phyloP scores from a whole-genome alignment of 1,140 invertebrate species.

The Dreissena rostriformis region DNA sequence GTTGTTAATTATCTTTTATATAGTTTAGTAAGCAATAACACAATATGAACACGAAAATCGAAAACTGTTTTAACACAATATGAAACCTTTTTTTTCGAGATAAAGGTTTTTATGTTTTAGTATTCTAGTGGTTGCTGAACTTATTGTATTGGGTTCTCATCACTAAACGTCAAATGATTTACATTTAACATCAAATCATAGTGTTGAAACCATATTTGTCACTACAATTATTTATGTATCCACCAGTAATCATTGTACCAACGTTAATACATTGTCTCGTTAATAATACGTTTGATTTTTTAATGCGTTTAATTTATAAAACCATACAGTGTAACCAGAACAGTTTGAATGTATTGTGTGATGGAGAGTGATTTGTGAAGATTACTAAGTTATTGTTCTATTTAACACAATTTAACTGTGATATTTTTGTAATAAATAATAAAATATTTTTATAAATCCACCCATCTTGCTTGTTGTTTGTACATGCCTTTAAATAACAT shows the following conservation, averaged over 20 bases:
- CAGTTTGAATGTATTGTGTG: neutral
- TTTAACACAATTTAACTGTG: slow-evolving; percentile 58
- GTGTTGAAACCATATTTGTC: slow-evolving; percentile 1
- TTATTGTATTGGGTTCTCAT: neutral
- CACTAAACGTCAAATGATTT: neutral
- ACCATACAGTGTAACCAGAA: neutral
- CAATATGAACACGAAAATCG: too few relatives aligned
- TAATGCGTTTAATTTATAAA: neutral
- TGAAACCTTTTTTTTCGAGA: neutral
- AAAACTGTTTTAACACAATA: too few relatives aligned
- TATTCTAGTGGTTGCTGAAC: too few relatives aligned
- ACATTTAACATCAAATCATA: neutral
- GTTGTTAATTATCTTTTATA: too few relatives aligned
- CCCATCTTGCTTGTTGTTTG: neutral
- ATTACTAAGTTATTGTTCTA: slow-evolving; percentile 54
- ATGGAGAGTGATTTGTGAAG: neutral
- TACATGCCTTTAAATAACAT: neutral
- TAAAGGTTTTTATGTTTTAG: slow-evolving; percentile 13
- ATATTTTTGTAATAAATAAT: slow-evolving; percentile 59
- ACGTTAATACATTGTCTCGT: neutral
- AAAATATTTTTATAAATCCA: slow-evolving; percentile 55
- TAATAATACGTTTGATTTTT: neutral
- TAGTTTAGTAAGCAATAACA: too few relatives aligned
- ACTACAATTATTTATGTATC: neutral
- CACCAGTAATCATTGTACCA: too few relatives aligned